These are phyloP conservation scores for Cryptotis parvus DNA, from an alignment of 2,113 vertebrate species.

Conservation along the genomic window DNA sequence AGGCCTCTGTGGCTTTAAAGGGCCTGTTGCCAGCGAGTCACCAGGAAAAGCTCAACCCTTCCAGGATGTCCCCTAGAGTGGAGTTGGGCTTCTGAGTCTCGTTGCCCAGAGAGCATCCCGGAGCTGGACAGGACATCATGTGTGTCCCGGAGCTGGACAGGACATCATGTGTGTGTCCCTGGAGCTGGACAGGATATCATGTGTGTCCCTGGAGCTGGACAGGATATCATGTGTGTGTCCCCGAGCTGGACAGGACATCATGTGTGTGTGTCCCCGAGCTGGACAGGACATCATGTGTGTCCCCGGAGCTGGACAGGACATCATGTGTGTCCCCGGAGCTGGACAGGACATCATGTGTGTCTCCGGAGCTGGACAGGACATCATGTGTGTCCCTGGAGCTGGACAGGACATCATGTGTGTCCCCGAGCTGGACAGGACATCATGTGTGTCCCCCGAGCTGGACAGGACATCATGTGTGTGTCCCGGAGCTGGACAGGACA, in stretches of 20 bases:
- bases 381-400: too few relatives aligned
- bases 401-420: rapidly evolving
- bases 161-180: rapidly evolving
- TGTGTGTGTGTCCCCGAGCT: too few relatives aligned
- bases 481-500: not conserved
- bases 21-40: too few relatives aligned
- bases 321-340: too few relatives aligned
- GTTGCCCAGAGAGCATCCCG: not conserved
- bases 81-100: not conserved
- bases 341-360: rapidly evolving
- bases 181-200: not conserved
- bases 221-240: rapidly evolving
- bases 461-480: rapidly evolving
- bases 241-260: too few relatives aligned
- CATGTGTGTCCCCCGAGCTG: too few relatives aligned
- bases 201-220: not conserved
- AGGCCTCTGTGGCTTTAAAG: too few relatives aligned
- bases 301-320: not conserved
- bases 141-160: too few relatives aligned
- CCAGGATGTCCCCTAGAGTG: rapidly evolving
- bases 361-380: not conserved
- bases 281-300: rapidly evolving
- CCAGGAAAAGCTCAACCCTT: not conserved
- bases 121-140: too few relatives aligned
- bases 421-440: not conserved